Evolutionary conservation across 2,113 vertebrate genomes (phyloP).

Genomic region (Pluvialis apricaria): DNA sequence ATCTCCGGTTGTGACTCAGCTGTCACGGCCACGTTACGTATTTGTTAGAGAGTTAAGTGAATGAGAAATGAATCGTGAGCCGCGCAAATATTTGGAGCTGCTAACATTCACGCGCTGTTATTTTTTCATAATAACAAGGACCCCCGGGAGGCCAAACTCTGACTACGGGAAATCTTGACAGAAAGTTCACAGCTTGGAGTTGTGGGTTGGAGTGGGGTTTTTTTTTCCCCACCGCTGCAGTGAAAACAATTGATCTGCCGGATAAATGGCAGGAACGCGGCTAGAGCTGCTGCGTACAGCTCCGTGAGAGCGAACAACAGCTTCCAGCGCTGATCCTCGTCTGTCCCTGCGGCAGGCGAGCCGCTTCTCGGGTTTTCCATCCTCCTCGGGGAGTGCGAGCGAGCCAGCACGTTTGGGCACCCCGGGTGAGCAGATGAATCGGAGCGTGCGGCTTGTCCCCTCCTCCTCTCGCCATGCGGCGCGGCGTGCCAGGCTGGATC

Average conservation of each 20-base stretch:
- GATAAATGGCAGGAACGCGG: background rate
- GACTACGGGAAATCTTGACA: background rate
- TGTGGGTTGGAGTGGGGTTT: background rate
- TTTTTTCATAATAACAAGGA: constrained; percentile 4
- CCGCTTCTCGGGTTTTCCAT: background rate
- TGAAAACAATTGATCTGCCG: background rate
- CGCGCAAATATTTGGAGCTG: constrained; percentile 41
- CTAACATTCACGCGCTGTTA: background rate
- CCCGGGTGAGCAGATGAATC: background rate
- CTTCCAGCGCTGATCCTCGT: background rate
- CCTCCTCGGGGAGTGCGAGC: rapidly evolving
- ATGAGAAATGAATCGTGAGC: background rate
- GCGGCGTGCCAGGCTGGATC: background rate
- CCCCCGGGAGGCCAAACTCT: background rate
- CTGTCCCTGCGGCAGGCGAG: background rate
- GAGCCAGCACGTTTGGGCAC: background rate
- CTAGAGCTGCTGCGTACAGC: background rate
- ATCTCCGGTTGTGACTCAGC: background rate
- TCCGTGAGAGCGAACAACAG: background rate
- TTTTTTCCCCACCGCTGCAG: background rate
- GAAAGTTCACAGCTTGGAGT: background rate
- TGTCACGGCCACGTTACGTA: rapidly evolving
- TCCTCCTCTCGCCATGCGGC: rapidly evolving
- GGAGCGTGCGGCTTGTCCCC: rapidly evolving
- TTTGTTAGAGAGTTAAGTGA: background rate